These are phyloP conservation scores for Ranitomeya variabilis DNA, from an alignment of 2,113 vertebrate species.

Conservation along the genomic window DNA sequence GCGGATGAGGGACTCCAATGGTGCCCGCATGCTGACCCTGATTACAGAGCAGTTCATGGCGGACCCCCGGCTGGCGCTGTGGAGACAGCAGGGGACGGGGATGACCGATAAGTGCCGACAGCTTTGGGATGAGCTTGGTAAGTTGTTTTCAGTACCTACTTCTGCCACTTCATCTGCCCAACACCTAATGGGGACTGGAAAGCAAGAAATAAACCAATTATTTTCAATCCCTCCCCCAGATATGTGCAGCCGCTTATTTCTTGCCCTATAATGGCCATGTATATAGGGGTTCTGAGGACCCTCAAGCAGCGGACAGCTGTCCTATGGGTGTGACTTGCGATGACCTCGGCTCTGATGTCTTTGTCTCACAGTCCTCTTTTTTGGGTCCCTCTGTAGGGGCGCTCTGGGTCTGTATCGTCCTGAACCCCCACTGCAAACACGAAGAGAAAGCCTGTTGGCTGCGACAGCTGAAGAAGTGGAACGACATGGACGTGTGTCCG, in stretches of 20 bases:
- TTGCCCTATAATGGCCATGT: no score
- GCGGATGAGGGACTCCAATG: constrained; percentile 96
- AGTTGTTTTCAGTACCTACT: constrained; percentile 47
- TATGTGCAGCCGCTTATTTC: no score
- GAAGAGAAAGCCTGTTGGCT: constrained; percentile 95
- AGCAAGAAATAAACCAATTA: no score
- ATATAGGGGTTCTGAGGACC: not conserved
- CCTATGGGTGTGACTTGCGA: not conserved
- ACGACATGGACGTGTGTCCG: constrained; percentile 94
- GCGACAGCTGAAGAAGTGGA: constrained; percentile 94
- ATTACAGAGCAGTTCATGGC: constrained; percentile 99
- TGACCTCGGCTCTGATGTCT: not conserved
- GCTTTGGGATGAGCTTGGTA: constrained; percentile 95
- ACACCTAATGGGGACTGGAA: no score
- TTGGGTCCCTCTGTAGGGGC: constrained; percentile 78
- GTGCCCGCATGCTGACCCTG: constrained; percentile 94
- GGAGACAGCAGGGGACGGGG: constrained; percentile 96
- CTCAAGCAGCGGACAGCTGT: not conserved
- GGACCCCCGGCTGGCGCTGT: constrained; percentile 92
- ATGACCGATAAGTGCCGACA: constrained; percentile 98
- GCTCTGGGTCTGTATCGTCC: constrained; percentile 95
- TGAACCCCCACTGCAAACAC: constrained; percentile 96
- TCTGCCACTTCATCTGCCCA: no score
- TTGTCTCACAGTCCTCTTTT: not conserved
- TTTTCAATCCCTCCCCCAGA: no score